phyloP scores from a whole-genome alignment of 1,140 invertebrate genomes.

The Pachypsylla venusta region DNA sequence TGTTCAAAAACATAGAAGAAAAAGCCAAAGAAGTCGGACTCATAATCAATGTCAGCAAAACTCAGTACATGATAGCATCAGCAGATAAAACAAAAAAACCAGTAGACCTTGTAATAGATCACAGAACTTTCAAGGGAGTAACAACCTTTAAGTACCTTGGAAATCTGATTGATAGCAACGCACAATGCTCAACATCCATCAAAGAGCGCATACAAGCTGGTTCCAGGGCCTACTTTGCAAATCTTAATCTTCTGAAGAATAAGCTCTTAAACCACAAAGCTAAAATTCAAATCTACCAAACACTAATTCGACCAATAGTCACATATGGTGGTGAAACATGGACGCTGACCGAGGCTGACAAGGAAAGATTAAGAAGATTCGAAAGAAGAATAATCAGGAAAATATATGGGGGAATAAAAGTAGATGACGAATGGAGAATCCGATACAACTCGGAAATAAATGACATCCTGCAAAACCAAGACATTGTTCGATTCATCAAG shows the following conservation, averaged over 20 bases:
- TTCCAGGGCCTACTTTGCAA: not conserved
- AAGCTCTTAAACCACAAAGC: not conserved
- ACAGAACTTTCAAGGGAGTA: not conserved
- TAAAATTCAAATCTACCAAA: slow-evolving; percentile 14
- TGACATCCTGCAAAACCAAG: slow-evolving; percentile 3
- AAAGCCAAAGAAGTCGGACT: slow-evolving; percentile 17
- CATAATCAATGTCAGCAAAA: slow-evolving; percentile 14
- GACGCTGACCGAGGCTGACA: slow-evolving; percentile 14
- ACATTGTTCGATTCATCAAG: not conserved
- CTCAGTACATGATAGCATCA: slow-evolving; percentile 12
- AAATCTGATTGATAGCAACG: not conserved
- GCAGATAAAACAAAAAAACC: not conserved
- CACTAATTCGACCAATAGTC: slow-evolving; percentile 12
- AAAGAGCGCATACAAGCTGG: not conserved
- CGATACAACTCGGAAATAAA: slow-evolving; percentile 12
- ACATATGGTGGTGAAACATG: slow-evolving; percentile 17
- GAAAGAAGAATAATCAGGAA: slow-evolving; percentile 16
- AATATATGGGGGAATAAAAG: slow-evolving; percentile 12
- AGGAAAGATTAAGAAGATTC: slow-evolving; percentile 12
- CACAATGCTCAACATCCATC: not conserved
- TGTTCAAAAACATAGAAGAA: slow-evolving; percentile 13
- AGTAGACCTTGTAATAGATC: not conserved
- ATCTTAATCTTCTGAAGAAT: not conserved
- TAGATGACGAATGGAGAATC: slow-evolving; percentile 10
- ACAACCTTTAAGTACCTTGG: not conserved